A percentile compares a stretch with the other conserved stretches of the same genome.
Conservation (phyloP, 1,140 invertebrate genomes). For the Atopsyche davidsoni region DNA sequence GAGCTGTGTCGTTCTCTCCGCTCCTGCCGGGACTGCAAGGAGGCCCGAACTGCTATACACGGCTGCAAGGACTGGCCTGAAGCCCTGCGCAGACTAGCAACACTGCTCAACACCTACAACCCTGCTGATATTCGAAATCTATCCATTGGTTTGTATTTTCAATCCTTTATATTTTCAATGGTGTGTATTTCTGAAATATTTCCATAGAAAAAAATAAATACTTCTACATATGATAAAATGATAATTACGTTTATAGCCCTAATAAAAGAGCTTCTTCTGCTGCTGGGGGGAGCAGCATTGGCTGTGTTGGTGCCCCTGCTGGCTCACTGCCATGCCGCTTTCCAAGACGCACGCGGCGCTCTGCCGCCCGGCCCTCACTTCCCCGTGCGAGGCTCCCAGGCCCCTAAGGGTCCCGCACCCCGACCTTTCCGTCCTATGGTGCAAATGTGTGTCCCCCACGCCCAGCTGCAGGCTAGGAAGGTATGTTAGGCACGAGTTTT, state of each 20-base stretch:
- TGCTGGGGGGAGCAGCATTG: slow-evolving; percentile 75
- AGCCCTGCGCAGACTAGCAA: slow-evolving; percentile 74
- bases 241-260: slow-evolving; percentile 55
- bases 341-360: slow-evolving; percentile 70
- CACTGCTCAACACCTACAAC: slow-evolving; percentile 84
- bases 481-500: too few relatives aligned
- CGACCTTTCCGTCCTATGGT: slow-evolving; percentile 57
- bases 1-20: slow-evolving; percentile 67
- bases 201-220: not conserved
- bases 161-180: too few relatives aligned
- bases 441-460: slow-evolving; percentile 75
- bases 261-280: slow-evolving; percentile 76
- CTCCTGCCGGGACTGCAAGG: slow-evolving; percentile 57
- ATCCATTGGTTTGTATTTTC: slow-evolving; percentile 71
- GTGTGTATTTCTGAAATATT: too few relatives aligned
- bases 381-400: slow-evolving; percentile 51
- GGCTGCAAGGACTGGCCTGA: slow-evolving; percentile 81
- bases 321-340: slow-evolving; percentile 75
- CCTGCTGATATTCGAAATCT: slow-evolving; percentile 76
- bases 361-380: slow-evolving; percentile 68
- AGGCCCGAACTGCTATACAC: slow-evolving; percentile 56
- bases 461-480: slow-evolving; percentile 64
- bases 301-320: slow-evolving; percentile 76
- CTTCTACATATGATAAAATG: not conserved
- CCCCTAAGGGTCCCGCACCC: slow-evolving; percentile 36